phyloP scores from a whole-genome alignment of 2,113 vertebrate species.

The Struthidea cinerea region DNA sequence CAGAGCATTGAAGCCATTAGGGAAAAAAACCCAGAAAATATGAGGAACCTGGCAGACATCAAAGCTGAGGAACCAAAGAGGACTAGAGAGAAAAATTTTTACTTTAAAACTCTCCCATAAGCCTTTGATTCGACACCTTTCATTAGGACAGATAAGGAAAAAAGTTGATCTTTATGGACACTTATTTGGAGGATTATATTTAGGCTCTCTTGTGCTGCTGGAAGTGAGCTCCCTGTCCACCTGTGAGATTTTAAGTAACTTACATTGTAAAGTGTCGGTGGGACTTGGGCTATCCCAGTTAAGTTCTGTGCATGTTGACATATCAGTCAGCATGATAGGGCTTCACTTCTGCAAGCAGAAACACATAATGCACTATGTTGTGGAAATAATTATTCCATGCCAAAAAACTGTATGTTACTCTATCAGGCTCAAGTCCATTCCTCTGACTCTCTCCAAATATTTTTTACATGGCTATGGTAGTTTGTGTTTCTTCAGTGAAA shows the following conservation, averaged over 20 bases:
- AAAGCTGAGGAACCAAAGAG: background rate
- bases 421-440: background rate
- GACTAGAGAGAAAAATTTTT: background rate
- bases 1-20: background rate
- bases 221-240: background rate
- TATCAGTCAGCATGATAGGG: background rate
- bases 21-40: background rate
- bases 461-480: background rate
- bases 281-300: background rate
- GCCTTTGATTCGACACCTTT: background rate
- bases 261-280: background rate
- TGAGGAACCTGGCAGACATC: background rate
- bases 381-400: background rate
- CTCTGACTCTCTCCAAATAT: background rate
- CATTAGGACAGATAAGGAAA: background rate
- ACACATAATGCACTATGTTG: background rate
- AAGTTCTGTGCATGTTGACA: background rate
- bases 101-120: background rate
- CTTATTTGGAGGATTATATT: background rate
- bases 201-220: background rate
- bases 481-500: background rate
- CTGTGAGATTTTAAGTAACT: constrained; percentile 6
- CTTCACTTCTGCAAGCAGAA: constrained; percentile 3
- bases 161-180: background rate
- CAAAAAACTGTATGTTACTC: background rate